phyloP scores from a whole-genome alignment of 2,113 vertebrate species.

The Microtus montanus region DNA sequence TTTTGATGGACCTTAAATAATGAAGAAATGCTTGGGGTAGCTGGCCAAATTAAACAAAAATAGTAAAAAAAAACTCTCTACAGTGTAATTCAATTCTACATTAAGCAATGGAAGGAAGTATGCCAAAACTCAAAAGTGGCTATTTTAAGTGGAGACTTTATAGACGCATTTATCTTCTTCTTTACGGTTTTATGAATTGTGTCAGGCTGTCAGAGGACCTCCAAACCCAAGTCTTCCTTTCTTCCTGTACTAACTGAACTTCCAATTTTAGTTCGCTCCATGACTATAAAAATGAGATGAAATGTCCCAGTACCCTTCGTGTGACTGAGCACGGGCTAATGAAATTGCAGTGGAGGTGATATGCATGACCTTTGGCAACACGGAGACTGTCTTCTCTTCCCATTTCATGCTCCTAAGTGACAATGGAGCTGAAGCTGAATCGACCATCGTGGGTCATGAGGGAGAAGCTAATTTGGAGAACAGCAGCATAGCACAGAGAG shows the following conservation, averaged over 20 bases:
- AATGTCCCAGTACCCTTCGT: not conserved
- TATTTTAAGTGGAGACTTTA: not conserved
- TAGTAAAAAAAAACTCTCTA: not conserved
- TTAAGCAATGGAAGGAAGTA: conserved; percentile 6
- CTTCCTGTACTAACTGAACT: not conserved
- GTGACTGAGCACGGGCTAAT: not conserved
- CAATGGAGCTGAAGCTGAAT: not conserved
- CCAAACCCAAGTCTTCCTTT: not conserved
- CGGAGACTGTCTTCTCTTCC: not conserved
- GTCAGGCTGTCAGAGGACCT: not conserved
- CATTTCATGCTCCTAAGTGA: not conserved
- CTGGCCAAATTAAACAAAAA: not conserved
- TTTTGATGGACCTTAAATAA: not conserved
- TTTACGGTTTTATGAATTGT: not conserved
- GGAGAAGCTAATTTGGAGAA: not conserved
- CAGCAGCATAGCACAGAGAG: fast-evolving
- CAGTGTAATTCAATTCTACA: not conserved
- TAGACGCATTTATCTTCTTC: not conserved
- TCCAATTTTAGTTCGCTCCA: not conserved
- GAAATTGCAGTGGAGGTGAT: not conserved
- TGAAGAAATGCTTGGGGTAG: not conserved
- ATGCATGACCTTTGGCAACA: not conserved
- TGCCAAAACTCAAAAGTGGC: conserved; percentile 2
- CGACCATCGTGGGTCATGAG: not conserved
- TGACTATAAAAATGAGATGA: not conserved